Percentiles rank a stretch among this genome's conserved stretches.
Evolutionary conservation across 2,888 invertebrate species (phyloP).

Genomic region (Sycophila texana): DNA sequence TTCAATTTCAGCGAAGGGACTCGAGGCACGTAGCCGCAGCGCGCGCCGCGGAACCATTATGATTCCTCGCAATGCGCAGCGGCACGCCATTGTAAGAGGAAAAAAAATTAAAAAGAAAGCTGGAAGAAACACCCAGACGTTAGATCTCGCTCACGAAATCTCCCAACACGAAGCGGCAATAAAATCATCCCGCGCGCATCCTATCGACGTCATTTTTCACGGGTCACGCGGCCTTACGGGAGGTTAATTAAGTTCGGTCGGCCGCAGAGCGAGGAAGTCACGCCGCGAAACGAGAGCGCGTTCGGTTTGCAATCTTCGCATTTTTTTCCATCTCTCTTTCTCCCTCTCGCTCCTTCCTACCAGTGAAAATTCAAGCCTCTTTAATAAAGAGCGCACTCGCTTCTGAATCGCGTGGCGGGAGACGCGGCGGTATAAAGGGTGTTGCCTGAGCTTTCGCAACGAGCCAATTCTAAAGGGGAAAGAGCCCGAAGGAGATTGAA

Average conservation of each 20-base stretch:
- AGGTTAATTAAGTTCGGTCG: slow-evolving; percentile 51
- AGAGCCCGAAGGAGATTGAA: background rate
- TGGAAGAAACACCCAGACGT: background rate
- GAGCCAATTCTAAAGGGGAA: background rate
- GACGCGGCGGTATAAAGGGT: slow-evolving; percentile 17
- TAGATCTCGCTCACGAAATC: slow-evolving; percentile 49
- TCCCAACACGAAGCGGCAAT: slow-evolving; percentile 51
- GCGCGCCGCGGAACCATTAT: slow-evolving; percentile 20
- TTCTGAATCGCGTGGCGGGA: background rate
- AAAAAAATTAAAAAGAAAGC: no score
- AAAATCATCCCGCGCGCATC: slow-evolving; percentile 36
- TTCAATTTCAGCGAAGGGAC: no score
- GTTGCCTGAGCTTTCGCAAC: background rate
- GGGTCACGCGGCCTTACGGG: slow-evolving; percentile 16
- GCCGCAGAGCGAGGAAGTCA: background rate
- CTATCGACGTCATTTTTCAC: slow-evolving; percentile 43
- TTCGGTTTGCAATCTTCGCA: background rate
- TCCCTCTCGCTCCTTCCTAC: background rate
- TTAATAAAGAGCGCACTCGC: slow-evolving; percentile 35
- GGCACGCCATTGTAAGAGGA: no score
- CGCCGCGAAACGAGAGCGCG: slow-evolving; percentile 29
- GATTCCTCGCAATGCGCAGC: background rate
- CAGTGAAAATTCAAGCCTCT: slow-evolving; percentile 34
- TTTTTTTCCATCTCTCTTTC: background rate
- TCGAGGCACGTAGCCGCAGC: no score